Base-by-base conservation (phyloP, 1,140 invertebrate species). In the Gryllus bimaculatus region DNA sequence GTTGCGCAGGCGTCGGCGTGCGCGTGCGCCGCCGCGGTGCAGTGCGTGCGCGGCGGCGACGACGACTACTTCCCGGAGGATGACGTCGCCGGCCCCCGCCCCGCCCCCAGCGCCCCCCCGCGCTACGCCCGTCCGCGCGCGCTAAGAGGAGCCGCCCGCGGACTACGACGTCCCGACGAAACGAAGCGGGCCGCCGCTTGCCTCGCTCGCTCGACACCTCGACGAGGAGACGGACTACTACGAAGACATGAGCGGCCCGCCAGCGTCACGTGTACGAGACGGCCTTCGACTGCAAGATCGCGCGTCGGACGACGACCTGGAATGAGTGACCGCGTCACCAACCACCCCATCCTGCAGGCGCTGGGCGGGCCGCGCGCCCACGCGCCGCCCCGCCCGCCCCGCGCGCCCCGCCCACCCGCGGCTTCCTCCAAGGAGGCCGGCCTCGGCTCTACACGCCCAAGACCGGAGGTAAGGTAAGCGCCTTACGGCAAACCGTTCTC, bases 281-380 rank as follows among this genome's bases (percentile, higher is more conserved):
- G 66, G 94, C 94, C 73, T 96, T 96, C 85, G 94, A 95, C 85
- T 94, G 93, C 84, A 94, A 94, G 84, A 91, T 95, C 83, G 92
- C 90, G 82, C 91, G 92, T 94, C 92, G 12, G 92, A 94, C 82
- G 93, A 95, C 84, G 93, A 95, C 83, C 88, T 94, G 76, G 93
- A 95, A 83, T 92, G 94, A 82, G 89, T 93, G 93, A 94, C 82
- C 90, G 92, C 81, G 91, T 94, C 74, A 92, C 92, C 79, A 94
- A 94, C 84, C 92, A 94, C 84, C 92, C 93, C 4, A 90, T 93
- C n/a, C 85, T 94, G 54, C 86, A 87, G 83, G 92, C 82, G 86
- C 92, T 86, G 79, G 84, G 82, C 86, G 86, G 78, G 86, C 78
- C 87, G 88, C 77, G 47, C 75, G 26, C 26, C 26, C 26, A 1